These are phyloP conservation scores for Exaiptasia diaphana DNA, from an alignment of 64 coral and sea anemone species.

Conservation along the genomic window DNA sequence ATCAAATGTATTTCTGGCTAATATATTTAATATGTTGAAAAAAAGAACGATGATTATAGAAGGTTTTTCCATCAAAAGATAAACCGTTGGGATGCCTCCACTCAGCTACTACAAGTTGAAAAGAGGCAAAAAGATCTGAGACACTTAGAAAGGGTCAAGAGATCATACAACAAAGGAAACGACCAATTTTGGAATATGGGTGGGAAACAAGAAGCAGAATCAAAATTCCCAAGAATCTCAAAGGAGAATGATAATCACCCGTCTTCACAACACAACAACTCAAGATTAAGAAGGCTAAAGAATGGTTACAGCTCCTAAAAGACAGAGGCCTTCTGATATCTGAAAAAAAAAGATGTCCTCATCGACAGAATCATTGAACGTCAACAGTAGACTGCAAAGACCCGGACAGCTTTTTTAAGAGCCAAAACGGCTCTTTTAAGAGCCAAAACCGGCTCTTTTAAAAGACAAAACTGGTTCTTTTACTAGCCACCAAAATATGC, in stretches of 20 bases:
- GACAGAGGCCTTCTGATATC: not conserved
- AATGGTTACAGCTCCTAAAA: not conserved
- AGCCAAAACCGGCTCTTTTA: no score
- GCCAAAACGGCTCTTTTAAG: no score
- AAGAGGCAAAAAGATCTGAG: constrained; percentile 27
- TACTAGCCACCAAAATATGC: not conserved
- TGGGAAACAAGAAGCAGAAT: constrained; percentile 29
- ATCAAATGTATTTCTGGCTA: no score
- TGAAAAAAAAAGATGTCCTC: not conserved
- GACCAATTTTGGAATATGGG: not conserved
- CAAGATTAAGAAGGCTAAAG: constrained; percentile 9
- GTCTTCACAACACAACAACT: constrained; percentile 4
- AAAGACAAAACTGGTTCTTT: not conserved
- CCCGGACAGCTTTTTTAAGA: not conserved
- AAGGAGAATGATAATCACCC: not conserved
- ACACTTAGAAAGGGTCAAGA: not conserved
- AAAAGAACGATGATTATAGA: constrained; percentile 38
- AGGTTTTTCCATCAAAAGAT: constrained; percentile 24
- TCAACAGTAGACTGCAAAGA: not conserved
- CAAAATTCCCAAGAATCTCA: constrained; percentile 13
- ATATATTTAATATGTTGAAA: no score
- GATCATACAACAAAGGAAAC: constrained; percentile 5
- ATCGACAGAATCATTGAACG: not conserved
- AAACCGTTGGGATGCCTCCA: constrained; percentile 27
- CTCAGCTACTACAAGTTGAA: not conserved